Evolutionary conservation across 2,888 invertebrate genomes (phyloP).

Genomic region (Oscheius onirici): DNA sequence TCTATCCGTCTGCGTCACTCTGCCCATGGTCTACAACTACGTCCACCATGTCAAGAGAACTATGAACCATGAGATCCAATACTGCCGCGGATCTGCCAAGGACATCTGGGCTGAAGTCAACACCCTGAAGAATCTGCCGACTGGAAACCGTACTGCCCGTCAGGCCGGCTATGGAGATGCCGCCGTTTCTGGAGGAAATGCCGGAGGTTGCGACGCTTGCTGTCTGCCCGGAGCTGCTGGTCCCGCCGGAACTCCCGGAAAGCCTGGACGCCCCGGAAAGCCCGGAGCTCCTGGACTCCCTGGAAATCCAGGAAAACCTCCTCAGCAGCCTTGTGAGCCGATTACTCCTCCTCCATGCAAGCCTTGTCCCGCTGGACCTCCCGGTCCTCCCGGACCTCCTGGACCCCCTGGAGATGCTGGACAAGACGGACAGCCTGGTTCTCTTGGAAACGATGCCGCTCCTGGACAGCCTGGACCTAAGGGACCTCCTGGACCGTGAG

Average conservation of each 20-base stretch:
- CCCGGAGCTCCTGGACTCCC: constrained; percentile 53
- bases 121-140: constrained; percentile 52
- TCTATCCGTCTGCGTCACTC: constrained; percentile 57
- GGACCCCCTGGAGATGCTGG: constrained; percentile 54
- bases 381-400: constrained; percentile 56
- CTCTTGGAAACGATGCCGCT: constrained; percentile 58
- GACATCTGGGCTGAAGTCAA: constrained; percentile 55
- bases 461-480: constrained; percentile 64
- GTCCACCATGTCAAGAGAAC: constrained; percentile 67
- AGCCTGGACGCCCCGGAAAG: constrained; percentile 49
- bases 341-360: constrained; percentile 47
- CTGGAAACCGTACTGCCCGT: constrained; percentile 59
- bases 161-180: constrained; percentile 46
- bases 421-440: constrained; percentile 51
- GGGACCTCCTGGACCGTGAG: constrained; percentile 57
- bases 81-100: constrained; percentile 60
- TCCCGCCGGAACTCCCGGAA: constrained; percentile 47
- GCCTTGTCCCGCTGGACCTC: constrained; percentile 51
- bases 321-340: constrained; percentile 50
- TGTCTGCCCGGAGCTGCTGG: constrained; percentile 46
- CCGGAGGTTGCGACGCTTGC: constrained; percentile 46
- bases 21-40: constrained; percentile 71
- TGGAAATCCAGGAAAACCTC: constrained; percentile 45
- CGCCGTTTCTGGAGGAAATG: constrained; percentile 36
- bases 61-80: constrained; percentile 69